Evolutionary conservation across 2,888 invertebrate genomes (phyloP).

Genomic region (Bunonema sp.): DNA sequence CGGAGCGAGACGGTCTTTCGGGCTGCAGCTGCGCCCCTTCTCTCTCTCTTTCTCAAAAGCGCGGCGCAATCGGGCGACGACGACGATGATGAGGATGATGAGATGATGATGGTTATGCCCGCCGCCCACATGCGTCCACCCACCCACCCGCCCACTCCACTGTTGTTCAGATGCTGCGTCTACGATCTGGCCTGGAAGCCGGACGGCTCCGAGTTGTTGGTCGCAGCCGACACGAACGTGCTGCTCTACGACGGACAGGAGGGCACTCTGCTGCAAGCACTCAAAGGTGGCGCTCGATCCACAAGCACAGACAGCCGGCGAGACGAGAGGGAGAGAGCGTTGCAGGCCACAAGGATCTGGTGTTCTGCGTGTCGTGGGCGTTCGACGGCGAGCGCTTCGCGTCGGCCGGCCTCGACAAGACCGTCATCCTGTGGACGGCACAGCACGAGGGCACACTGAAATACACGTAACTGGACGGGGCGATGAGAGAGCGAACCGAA

Average conservation of each 20-base stretch:
- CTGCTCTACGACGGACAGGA: slow-evolving; percentile 81
- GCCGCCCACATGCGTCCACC: not conserved
- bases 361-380: slow-evolving; percentile 78
- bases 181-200: slow-evolving; percentile 88
- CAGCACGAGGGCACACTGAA: slow-evolving; percentile 85
- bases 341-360: slow-evolving; percentile 70
- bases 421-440: slow-evolving; percentile 90
- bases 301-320: not conserved
- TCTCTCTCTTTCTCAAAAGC: not conserved
- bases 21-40: too few species aligned
- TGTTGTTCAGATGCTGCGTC: slow-evolving; percentile 55
- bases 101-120: not conserved
- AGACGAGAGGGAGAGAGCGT: not conserved
- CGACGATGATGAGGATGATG: not conserved
- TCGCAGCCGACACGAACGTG: slow-evolving; percentile 82
- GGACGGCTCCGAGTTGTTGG: slow-evolving; percentile 78
- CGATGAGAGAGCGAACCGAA: not conserved
- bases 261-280: slow-evolving; percentile 72
- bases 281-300: slow-evolving; percentile 57
- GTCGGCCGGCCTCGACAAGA: slow-evolving; percentile 86
- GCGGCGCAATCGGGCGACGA: not conserved
- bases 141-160: not conserved
- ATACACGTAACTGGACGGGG: slow-evolving; percentile 62
- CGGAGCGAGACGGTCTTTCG: too few species aligned
- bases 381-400: slow-evolving; percentile 88